Evolutionary conservation across 2,888 invertebrate species (phyloP).

Genomic region (Eupsilia transversa): DNA sequence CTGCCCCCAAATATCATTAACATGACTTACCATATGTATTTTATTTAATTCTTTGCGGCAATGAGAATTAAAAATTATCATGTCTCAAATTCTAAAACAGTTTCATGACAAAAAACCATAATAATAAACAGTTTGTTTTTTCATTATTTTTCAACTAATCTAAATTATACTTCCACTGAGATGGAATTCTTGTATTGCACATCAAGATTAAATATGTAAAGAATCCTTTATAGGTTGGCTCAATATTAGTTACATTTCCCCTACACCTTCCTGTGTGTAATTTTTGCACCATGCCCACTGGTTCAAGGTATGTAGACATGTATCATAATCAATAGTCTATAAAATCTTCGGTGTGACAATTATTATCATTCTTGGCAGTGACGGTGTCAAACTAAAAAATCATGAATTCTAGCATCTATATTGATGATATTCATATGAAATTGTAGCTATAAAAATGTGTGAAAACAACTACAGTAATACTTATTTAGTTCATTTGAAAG

Average conservation of each 20-base stretch:
- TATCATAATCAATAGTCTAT: too few relatives aligned
- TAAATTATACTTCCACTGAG: slow-evolving; percentile 51
- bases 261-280: not conserved
- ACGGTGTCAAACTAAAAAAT: not conserved
- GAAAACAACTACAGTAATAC: slow-evolving; percentile 28
- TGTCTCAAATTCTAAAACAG: slow-evolving; percentile 41
- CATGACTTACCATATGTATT: not conserved
- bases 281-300: not conserved
- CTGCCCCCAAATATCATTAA: not conserved
- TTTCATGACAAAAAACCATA: slow-evolving; percentile 19
- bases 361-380: not conserved
- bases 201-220: not conserved
- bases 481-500: slow-evolving; percentile 1
- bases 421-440: slow-evolving; percentile 2
- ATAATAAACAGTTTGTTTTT: slow-evolving; percentile 23
- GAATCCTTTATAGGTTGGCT: not conserved
- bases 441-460: slow-evolving; percentile 21
- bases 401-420: slow-evolving; percentile 27
- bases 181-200: slow-evolving; percentile 29
- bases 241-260: not conserved
- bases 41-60: not conserved
- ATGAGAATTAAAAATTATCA: not conserved
- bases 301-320: not conserved
- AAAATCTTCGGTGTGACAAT: not conserved
- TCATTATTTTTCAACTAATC: slow-evolving; percentile 30